Conservation (phyloP, 2,113 vertebrate genomes). For the Cyanoliseus patagonus region DNA sequence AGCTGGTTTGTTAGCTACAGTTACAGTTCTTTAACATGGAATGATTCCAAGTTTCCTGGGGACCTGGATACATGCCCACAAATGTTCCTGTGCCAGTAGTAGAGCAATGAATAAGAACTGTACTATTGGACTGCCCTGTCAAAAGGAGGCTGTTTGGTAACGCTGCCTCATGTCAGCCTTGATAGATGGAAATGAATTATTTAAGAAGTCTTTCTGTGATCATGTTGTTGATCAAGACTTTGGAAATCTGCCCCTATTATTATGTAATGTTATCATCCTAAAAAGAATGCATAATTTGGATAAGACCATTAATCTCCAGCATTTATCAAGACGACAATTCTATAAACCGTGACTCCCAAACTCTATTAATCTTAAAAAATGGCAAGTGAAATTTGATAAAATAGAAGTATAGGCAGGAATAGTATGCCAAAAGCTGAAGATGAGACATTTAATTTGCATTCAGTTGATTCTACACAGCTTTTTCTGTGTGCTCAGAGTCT, state of each 20-base stretch:
- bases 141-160: slow-evolving; percentile 32
- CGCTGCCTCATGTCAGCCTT: background rate
- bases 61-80: background rate
- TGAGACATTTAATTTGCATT: slow-evolving; percentile 16
- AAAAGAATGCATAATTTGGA: slow-evolving; percentile 18
- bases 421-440: slow-evolving; percentile 16
- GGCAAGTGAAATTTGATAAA: slow-evolving; percentile 34
- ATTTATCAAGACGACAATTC: slow-evolving; percentile 31
- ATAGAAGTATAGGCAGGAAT: background rate
- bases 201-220: background rate
- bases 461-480: background rate
- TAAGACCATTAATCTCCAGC: slow-evolving; percentile 13
- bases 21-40: slow-evolving; percentile 47
- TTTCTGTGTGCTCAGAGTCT: background rate
- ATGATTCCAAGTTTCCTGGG: slow-evolving; percentile 25
- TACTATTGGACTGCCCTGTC: background rate
- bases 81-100: background rate
- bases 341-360: background rate
- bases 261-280: slow-evolving; percentile 26
- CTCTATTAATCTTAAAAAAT: slow-evolving; percentile 35
- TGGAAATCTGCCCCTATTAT: slow-evolving; percentile 58
- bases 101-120: slow-evolving; percentile 21
- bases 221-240: slow-evolving; percentile 35
- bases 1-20: slow-evolving; percentile 51
- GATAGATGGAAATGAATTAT: slow-evolving; percentile 33